Base-by-base conservation (phyloP, 2,888 invertebrate species). In the Spicauda simplicius region DNA sequence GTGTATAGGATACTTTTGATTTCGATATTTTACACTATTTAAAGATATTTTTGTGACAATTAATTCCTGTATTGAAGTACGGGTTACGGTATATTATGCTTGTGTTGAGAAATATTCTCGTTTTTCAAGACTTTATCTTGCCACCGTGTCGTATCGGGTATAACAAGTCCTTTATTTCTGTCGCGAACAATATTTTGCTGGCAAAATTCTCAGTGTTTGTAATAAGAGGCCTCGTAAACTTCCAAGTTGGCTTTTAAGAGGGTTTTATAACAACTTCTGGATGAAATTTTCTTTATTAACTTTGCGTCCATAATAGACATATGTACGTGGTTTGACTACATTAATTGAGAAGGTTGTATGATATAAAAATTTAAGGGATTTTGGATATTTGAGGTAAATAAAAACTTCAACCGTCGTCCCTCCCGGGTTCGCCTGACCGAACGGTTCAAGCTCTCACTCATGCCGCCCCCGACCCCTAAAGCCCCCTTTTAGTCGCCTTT, bases 131-230 rank as follows among this genome's bases (percentile, higher is more conserved):
- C 25, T 25, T n/a, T n/a, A 45, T 0, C 11, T n/a, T 45, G 14
- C 41, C 14, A 45, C 41, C 45, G 5, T n/a, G 12, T 45, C n/a
- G 41, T 16, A 48, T 50, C 4, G 16, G 3, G 33, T 33, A 14
- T 12, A 52, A 33, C 60, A 52, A 4, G 50, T 48, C 25, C 59
- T 25, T 50, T 59, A 25, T 52, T 12, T 11, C 30, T 60, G 60
- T 60, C 60, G 25, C 50, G 52, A 60, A 60, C 52, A 60, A 60
- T 60, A 52, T 37, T 60, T 60, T 60, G 60, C 18, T 6, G 30
- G 33, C 52, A 10, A 33, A 48, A 33, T 60, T 33, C 59, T 59
- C 50, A 59, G 50, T 60, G 18, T 30, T 60, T 11, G 50, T 52
- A 60, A 60, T 60, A 60, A 52, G 33, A 33, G 52, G 52, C 12